Base-by-base conservation (phyloP, 2,888 invertebrate genomes). In the Himalopsyche anomala region DNA sequence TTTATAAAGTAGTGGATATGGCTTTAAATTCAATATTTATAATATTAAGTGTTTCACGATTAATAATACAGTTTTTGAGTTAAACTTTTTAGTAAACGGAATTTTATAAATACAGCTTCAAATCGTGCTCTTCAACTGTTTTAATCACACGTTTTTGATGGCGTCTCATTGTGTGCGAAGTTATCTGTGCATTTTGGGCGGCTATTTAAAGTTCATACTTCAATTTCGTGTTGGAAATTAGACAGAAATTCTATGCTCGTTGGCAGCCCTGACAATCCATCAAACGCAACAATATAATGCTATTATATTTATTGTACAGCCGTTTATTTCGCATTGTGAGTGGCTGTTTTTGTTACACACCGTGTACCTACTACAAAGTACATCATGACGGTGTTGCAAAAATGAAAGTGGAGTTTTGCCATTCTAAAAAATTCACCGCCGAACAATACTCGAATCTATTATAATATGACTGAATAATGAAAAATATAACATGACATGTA, bases 361-460 rank as follows among this genome's bases (percentile, higher is more conserved):
- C 19, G n/a, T 28, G 28, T 62, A 19, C 51, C 8, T 15, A 15
- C 51, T 3, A 15, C 15, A 0, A 11, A 62, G 62, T 62, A 62
- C 62, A 62, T 62, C 28, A 28, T 62, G 19, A 62, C 28, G 62
- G n/a, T 62, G 62, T 19, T 62, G 62, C 62, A 62, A 62, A 62
- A 62, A 62, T 62, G 62, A 62, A 62, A 62, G 62, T 62, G 28
- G 19, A 62, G 28, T 28, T 62, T 19, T n/a, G 62, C 62, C 62
- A 62, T 62, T 62, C 62, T 62, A 62, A 62, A 62, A 51, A 51
- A 62, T 19, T 62, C 62, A 9, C 19, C 62, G 62, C 8, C 62
- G 62, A 19, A 62, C 62, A 62, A 62, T 62, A 62, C 62, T 62
- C 19, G 19, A 62, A 62, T 62, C 62, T 62, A 62, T 62, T 62